Conservation (phyloP, 1,140 invertebrate genomes). For the Megathymus violae region DNA sequence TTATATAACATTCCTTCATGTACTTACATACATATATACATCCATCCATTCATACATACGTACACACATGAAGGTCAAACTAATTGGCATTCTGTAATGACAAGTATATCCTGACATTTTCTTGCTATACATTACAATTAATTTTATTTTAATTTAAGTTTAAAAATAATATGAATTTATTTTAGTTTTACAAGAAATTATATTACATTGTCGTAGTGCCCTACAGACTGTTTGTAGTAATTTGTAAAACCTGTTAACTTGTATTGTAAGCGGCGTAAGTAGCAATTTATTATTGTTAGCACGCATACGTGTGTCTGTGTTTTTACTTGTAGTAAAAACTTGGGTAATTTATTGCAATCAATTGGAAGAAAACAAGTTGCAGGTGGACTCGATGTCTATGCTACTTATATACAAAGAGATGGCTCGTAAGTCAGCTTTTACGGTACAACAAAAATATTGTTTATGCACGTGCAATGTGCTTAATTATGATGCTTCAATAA, state of each 20-base stretch:
- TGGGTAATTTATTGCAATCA: constrained; percentile 30
- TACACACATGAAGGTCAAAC: no score
- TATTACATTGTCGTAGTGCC: constrained; percentile 22
- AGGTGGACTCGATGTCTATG: neutral
- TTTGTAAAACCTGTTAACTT: constrained; percentile 48
- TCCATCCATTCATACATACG: no score
- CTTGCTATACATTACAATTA: neutral
- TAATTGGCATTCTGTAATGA: no score
- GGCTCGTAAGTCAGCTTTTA: no score
- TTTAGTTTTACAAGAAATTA: neutral
- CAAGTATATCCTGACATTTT: neutral
- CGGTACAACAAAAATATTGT: no score
- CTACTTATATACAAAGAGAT: no score
- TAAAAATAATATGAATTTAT: neutral
- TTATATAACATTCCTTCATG: no score
- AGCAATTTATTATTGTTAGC: constrained; percentile 46
- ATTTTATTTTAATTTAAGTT: neutral
- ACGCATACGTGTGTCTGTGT: constrained; percentile 25
- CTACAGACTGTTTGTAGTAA: constrained; percentile 37
- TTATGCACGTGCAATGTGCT: no score
- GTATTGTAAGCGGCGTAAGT: constrained; percentile 42
- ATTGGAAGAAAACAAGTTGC: constrained; percentile 23
- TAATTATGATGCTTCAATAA: no score
- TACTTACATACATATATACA: no score
- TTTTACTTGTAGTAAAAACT: constrained; percentile 30